Conservation (phyloP, 2,888 invertebrate species). For the Drosophila monieri region DNA sequence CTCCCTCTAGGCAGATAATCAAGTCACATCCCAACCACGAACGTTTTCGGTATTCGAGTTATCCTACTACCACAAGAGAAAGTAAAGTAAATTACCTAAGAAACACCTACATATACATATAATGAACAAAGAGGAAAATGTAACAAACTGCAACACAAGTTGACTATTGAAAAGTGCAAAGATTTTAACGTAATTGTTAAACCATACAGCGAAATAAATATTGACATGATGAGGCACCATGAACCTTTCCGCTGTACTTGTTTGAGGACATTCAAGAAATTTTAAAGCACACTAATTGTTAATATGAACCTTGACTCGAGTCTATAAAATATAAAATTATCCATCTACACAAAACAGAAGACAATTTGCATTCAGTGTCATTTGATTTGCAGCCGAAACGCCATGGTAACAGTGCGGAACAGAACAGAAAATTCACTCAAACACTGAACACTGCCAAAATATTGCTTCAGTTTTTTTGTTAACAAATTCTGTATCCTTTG, state of each 20-base stretch:
- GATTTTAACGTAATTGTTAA: slow-evolving; percentile 78
- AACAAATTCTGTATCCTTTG: slow-evolving; percentile 8
- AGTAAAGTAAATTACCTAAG: slow-evolving; percentile 25
- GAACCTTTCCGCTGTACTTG: slow-evolving; percentile 70
- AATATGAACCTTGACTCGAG: slow-evolving; percentile 23
- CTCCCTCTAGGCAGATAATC: slow-evolving; percentile 6
- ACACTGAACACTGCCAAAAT: slow-evolving; percentile 39
- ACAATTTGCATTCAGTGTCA: slow-evolving; percentile 20
- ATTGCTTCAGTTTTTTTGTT: slow-evolving; percentile 16
- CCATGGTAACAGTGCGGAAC: slow-evolving; percentile 8
- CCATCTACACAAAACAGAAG: slow-evolving; percentile 7
- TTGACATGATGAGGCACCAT: slow-evolving; percentile 35
- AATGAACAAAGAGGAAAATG: slow-evolving; percentile 35
- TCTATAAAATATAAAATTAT: slow-evolving; percentile 17
- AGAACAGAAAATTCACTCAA: slow-evolving; percentile 10
- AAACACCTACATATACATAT: slow-evolving; percentile 30
- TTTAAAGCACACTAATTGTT: slow-evolving; percentile 67
- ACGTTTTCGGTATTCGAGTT: slow-evolving; percentile 28
- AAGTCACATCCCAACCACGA: slow-evolving; percentile 1
- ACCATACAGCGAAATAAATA: slow-evolving; percentile 75
- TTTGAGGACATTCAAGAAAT: slow-evolving; percentile 63
- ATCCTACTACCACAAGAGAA: slow-evolving; percentile 34
- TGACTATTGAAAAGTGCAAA: slow-evolving; percentile 78
- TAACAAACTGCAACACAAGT: slow-evolving; percentile 58
- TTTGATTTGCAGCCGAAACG: neutral